Conservation (phyloP, 2,797 vertebrate species). For the Cossypha niveicapilla region DNA sequence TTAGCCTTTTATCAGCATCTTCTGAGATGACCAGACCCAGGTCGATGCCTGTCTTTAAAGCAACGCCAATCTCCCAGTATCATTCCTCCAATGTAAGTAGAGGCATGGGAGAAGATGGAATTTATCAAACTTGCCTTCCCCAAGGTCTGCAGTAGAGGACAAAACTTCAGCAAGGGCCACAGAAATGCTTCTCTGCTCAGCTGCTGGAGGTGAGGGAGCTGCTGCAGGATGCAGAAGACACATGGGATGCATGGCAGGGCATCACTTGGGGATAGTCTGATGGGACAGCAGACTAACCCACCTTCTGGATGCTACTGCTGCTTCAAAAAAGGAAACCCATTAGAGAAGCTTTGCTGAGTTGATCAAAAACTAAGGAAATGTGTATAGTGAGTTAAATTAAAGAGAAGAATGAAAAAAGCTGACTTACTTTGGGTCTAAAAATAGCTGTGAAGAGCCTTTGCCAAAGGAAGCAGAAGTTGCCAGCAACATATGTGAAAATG, state of each 20-base stretch:
- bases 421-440: background rate
- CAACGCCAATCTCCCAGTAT: background rate
- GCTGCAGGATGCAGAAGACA: background rate
- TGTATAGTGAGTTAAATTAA: background rate
- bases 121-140: background rate
- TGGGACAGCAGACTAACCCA: background rate
- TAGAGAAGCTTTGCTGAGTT: background rate
- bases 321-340: background rate
- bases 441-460: background rate
- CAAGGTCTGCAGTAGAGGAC: background rate
- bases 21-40: background rate
- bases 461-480: slow-evolving; percentile 28
- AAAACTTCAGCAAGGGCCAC: background rate
- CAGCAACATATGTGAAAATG: slow-evolving; percentile 16
- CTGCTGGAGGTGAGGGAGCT: background rate
- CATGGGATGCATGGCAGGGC: background rate
- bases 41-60: background rate
- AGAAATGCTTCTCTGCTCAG: background rate
- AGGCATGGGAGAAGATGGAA: background rate
- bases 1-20: background rate
- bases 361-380: background rate
- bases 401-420: background rate
- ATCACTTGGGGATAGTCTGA: background rate
- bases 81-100: background rate
- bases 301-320: background rate